Evolutionary conservation across 2,888 invertebrate species (phyloP), one percentile per base, ranked within the genome.

Genomic region (Machimus atricapillus): DNA sequence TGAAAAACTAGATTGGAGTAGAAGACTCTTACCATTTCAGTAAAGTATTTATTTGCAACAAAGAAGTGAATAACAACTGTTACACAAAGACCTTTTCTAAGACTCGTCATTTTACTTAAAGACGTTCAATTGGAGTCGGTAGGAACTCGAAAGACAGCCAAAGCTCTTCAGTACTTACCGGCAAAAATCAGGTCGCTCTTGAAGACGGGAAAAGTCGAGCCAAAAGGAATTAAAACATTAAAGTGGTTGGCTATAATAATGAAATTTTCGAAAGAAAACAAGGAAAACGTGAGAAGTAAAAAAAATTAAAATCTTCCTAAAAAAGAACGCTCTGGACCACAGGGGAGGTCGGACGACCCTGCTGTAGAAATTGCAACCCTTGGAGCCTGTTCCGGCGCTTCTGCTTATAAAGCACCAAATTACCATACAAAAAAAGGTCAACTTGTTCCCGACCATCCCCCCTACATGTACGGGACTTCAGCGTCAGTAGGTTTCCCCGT

Each of bases 341-440:
- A 8, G 66, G 27, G 23, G 19, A 66, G 52, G 14, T 46, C 43
- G 43, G 4, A 14, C 19, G 23, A 66, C 66, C 66, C 23, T 66
- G 66, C 12, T 66, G 66, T 66, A 66, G 23, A 73, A 83, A 14
- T 43, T 66, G 37, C 40, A 83, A 83, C 66, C 83, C 83, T 83
- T 83, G 66, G 52, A 82, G 74, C 43, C 82, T 83, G 73, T 82
- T 66, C 46, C 27, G 66, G 23, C 31, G 34, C 81, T 74, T 56
- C 79, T 87, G 87, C 82, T 87, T 87, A 82, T 83, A 87, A 87
- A 87, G 87, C 82, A 82, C 87, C 87, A 76, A 87, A 87, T 87
- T 87, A 87, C 74, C 87, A 87, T 87, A 87, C 73, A 87, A 82
- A 86, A 78, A 87, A 87, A 82, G 87, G 87, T 87, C 87, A 82